Evolutionary conservation across 1,140 invertebrate species (phyloP).

Genomic region (Onthophagus taurus): DNA sequence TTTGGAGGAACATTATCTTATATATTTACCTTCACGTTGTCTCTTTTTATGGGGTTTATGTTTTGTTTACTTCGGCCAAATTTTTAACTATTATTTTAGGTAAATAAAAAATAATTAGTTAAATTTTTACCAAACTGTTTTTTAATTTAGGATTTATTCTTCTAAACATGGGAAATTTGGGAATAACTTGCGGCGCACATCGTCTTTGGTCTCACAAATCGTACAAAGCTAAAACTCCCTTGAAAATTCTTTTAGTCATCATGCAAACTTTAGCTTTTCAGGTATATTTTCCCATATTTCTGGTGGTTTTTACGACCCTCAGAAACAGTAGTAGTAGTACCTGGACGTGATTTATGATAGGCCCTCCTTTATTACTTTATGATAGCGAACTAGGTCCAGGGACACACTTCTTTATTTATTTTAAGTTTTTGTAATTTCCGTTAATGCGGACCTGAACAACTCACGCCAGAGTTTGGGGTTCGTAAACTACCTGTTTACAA

Average conservation of each 20-base stretch:
- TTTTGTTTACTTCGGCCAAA: conserved; percentile 7
- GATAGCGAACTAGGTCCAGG: too few species aligned
- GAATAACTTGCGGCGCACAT: conserved; percentile 65
- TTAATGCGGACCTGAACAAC: too few species aligned
- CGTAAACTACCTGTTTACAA: too few species aligned
- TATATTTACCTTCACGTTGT: conserved; percentile 11
- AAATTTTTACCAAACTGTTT: not conserved
- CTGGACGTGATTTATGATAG: too few species aligned
- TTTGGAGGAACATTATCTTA: conserved; percentile 11
- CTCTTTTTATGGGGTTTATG: conserved; percentile 5
- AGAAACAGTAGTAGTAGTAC: too few species aligned
- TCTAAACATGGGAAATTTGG: conserved; percentile 29
- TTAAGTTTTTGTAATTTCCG: too few species aligned
- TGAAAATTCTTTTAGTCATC: conserved; percentile 50
- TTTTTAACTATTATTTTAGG: conserved; percentile 1
- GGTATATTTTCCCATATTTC: not conserved
- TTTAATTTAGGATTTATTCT: conserved; percentile 1
- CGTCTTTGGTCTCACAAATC: conserved; percentile 63
- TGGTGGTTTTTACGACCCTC: too few species aligned
- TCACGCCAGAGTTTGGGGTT: too few species aligned
- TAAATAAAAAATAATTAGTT: conserved; percentile 1
- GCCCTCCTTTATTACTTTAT: too few species aligned
- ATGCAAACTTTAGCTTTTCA: conserved; percentile 16
- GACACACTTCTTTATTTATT: not conserved
- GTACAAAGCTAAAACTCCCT: conserved; percentile 59